Base-by-base conservation (phyloP, 2,888 invertebrate genomes). In the Microchrysa polita region DNA sequence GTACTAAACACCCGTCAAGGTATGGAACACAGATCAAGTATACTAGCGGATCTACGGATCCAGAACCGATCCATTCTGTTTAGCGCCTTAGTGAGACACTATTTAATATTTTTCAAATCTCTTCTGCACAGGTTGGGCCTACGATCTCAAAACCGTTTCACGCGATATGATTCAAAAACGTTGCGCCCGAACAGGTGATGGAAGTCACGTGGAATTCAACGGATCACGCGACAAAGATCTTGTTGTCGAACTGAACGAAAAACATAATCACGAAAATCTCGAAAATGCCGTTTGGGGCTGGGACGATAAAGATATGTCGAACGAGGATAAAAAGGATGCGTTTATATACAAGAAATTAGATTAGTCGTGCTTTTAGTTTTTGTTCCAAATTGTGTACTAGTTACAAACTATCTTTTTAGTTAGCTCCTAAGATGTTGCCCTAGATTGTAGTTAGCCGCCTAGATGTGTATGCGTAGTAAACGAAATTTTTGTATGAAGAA, bases 101-200 rank as follows among this genome's bases (percentile, higher is more conserved):
- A n/a, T n/a, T n/a, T n/a, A n/a, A n/a, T n/a, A n/a, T n/a, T 34
- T 60, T 40, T 16, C 53, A 20, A 16, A 18, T 72, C 5, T 22
- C 12, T 42, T 42, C n/a, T 42, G 18, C 59, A 48, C 14, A 83
- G 96, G 96, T 52, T 89, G 90, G 87, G 95, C 94, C 0, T 95
- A 94, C 82, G 94, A 96, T 81, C 83, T 94, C 79, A 95, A 94
- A 84, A 93, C 91, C 1, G 94, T 93, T 1, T 88, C 91, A 2
- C 82, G 86, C 5, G 90, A 91, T 2, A 89, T 93, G 87, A 88
- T 95, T 1, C 85, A 87, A 74, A 91, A 89, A 81, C 87, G 95
- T 67, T 89, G 90, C 0, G 81, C 86, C 18, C 88, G 93, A 78
- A 93, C 93, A 0, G 94, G 94, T 0, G 93, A 94, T 77, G 93